Base-by-base conservation (phyloP, 2,797 vertebrate species). In the Acestrorhynchus altus region DNA sequence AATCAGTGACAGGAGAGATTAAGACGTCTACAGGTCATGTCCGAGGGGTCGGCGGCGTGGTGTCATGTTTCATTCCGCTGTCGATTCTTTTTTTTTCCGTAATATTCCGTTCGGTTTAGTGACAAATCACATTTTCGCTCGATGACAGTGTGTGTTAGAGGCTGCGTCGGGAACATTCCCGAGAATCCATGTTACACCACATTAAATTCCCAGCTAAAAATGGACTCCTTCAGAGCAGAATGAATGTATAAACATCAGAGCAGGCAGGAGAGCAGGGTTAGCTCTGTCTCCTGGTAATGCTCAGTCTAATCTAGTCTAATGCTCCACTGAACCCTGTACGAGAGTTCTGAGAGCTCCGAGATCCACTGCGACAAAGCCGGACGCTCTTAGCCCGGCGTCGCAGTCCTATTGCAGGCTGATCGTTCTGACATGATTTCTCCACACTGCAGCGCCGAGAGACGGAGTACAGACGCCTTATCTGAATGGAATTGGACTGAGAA, bases 361-460 rank as follows among this genome's bases (percentile, higher is more conserved):
- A 81, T 84, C 61, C 67, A 66, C 39, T 74, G 77, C 74, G 57
- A 77, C 63, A 74, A 51, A 73, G 47, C 40, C 59, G 31, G 35
- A 67, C 10, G 74, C 44, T 24, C 63, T 70, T 56, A 54, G 18
- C 56, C 76, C 40, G 44, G 54, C n/a, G 31, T 52, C 60, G 35
- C 28, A 63, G 47, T 24, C 22, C 9, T 10, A 0, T 15, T 64
- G 26, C 40, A 63, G 46, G 31, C 31, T 35, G 31, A 35, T 35
- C 31, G 6, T 35, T 35, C 31, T 35, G 31, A 35, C 31, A 35
- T 35, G 31, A 35, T 35, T 35, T 35, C 16, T 20, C 42, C 56
- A 56, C 69, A 65, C 63, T 64, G 12, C 56, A n/a, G 4, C 54
- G 18, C 26, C 28, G 72, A 72, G 42, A 49, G 47, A 56, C 15